Evolutionary conservation across 2,113 vertebrate genomes (phyloP).

Genomic region (Urocolius indicus): DNA sequence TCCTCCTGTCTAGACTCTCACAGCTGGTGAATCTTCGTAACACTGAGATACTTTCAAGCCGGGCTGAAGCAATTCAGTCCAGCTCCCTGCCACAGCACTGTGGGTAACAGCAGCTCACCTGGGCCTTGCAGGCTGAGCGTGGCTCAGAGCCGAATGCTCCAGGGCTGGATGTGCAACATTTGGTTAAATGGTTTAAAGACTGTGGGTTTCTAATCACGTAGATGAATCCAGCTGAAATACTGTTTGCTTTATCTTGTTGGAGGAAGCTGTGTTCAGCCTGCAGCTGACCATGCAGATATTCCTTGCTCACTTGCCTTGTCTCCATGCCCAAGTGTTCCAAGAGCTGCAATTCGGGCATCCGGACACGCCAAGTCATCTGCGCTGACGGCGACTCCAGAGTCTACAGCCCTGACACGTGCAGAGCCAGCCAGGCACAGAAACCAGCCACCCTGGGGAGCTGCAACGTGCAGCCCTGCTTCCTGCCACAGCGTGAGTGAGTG

Average conservation of each 20-base stretch:
- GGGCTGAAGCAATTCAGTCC: background rate
- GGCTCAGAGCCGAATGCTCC: background rate
- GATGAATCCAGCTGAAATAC: slow-evolving; percentile 4
- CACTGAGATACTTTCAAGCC: background rate
- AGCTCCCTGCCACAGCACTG: background rate
- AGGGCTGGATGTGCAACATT: background rate
- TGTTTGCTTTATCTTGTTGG: slow-evolving; percentile 12
- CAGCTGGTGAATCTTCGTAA: background rate
- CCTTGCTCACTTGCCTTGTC: background rate
- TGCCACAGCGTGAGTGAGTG: slow-evolving; percentile 86
- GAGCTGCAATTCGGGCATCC: slow-evolving; percentile 86
- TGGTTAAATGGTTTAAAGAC: background rate
- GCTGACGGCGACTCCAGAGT: slow-evolving; percentile 80
- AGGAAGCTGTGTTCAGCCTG: background rate
- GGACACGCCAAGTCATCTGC: slow-evolving; percentile 91
- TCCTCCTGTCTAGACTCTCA: too few relatives aligned
- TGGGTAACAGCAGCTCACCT: background rate
- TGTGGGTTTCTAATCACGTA: background rate
- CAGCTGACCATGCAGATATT: background rate
- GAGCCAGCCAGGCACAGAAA: slow-evolving; percentile 67
- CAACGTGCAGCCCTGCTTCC: slow-evolving; percentile 88
- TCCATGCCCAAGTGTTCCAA: slow-evolving; percentile 84
- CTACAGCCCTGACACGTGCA: slow-evolving; percentile 80
- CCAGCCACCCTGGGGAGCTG: slow-evolving; percentile 85
- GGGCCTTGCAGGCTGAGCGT: background rate